phyloP scores from a whole-genome alignment of 2,113 vertebrate species.

The Thymallus thymallus region DNA sequence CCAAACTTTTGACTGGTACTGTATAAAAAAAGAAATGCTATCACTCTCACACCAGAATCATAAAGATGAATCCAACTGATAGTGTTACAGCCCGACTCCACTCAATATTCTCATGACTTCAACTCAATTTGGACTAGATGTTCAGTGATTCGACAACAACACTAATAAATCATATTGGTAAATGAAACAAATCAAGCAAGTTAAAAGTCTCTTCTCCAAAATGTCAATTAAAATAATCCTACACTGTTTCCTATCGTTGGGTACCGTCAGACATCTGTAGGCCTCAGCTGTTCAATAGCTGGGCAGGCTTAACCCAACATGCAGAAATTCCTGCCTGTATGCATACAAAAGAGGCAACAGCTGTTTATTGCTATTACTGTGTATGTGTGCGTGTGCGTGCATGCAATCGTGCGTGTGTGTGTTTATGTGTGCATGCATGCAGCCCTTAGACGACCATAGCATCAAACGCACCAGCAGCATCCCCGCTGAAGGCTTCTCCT shows the following conservation, averaged over 20 bases:
- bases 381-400: background rate
- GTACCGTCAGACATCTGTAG: constrained; percentile 61
- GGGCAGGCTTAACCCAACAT: constrained; percentile 52
- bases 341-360: constrained; percentile 55
- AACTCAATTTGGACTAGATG: too few species aligned
- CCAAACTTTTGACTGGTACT: too few species aligned
- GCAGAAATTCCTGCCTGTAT: constrained; percentile 53
- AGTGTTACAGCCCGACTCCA: too few species aligned
- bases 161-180: background rate
- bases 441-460: background rate
- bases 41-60: too few species aligned
- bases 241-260: constrained; percentile 39
- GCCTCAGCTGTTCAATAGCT: constrained; percentile 59
- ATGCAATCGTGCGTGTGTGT: background rate
- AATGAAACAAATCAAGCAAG: constrained; percentile 52
- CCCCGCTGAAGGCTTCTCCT: constrained; percentile 19
- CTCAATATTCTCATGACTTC: too few species aligned
- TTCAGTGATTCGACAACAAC: too few species aligned
- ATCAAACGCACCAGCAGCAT: constrained; percentile 29
- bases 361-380: constrained; percentile 62
- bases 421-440: background rate
- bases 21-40: too few species aligned
- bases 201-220: constrained; percentile 61
- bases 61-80: too few species aligned
- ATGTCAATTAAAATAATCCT: constrained; percentile 54